phyloP scores from a whole-genome alignment of 2,797 vertebrate genomes.

The Hylomyscus alleni region DNA sequence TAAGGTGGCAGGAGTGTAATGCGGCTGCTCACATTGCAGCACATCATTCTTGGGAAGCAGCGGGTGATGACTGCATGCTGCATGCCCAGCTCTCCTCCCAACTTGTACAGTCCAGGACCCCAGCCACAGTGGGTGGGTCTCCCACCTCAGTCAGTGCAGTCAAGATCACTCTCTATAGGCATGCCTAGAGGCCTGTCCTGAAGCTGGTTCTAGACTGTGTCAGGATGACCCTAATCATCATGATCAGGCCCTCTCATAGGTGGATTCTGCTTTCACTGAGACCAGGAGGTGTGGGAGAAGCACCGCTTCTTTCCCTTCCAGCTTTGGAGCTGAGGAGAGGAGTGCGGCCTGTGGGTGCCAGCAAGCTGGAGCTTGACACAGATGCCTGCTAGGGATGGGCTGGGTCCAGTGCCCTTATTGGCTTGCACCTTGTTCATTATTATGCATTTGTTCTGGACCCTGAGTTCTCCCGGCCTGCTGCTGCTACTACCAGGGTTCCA shows the following conservation, averaged over 20 bases:
- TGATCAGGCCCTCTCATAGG: too few relatives aligned
- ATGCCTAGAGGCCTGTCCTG: background rate
- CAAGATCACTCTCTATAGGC: background rate
- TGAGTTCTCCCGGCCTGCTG: background rate
- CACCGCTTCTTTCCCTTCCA: background rate
- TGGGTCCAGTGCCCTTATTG: background rate
- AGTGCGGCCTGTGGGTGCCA: background rate
- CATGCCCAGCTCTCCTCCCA: background rate
- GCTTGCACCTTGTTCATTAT: background rate
- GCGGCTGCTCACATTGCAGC: background rate
- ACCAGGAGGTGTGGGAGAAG: too few relatives aligned
- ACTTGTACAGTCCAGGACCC: too few relatives aligned
- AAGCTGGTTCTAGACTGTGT: background rate
- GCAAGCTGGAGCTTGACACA: too few relatives aligned
- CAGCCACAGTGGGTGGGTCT: background rate
- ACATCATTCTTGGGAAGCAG: background rate
- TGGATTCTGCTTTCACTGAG: background rate
- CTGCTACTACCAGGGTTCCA: background rate
- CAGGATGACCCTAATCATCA: background rate
- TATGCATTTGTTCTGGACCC: background rate
- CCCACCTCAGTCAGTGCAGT: background rate
- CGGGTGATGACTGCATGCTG: background rate
- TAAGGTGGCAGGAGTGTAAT: background rate
- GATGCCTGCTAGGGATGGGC: background rate
- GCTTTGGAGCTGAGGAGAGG: background rate